Percentiles rank a stretch among this genome's conserved stretches.
Evolutionary conservation across 2,113 vertebrate species (phyloP).

Genomic region (Coregonus clupeaformis): DNA sequence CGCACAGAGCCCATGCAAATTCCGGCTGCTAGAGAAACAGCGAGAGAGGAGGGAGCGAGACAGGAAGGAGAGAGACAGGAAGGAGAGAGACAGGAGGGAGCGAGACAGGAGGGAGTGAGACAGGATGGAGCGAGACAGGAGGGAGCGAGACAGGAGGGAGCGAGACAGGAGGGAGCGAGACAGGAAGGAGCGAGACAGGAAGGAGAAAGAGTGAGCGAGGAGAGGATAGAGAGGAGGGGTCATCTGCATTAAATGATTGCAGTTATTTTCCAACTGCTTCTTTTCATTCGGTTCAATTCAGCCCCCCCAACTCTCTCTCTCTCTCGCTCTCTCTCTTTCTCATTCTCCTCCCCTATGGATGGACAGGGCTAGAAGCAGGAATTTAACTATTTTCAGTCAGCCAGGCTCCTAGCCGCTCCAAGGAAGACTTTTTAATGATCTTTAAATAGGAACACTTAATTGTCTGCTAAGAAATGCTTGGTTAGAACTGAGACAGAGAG

Average conservation of each 20-base stretch:
- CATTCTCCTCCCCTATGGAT: neutral
- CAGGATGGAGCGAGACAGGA: conserved; percentile 48
- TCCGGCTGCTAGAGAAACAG: too few species aligned
- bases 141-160: too few species aligned
- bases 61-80: too few species aligned
- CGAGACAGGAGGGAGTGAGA: too few species aligned
- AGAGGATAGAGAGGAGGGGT: conserved; percentile 55
- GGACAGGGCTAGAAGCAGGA: conserved; percentile 58
- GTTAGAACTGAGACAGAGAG: conserved; percentile 9
- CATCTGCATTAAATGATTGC: conserved; percentile 91
- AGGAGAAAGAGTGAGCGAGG: too few species aligned
- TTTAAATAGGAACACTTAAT: conserved; percentile 43
- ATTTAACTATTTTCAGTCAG: conserved; percentile 83
- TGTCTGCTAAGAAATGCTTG: conserved; percentile 33
- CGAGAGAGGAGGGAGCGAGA: conserved; percentile 48
- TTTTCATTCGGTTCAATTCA: conserved; percentile 86
- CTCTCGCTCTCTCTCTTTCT: neutral
- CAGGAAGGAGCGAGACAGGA: too few species aligned
- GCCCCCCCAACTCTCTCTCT: neutral
- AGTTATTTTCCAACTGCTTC: conserved; percentile 85
- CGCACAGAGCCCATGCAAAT: neutral
- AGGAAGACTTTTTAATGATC: conserved; percentile 47
- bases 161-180: conserved; percentile 51
- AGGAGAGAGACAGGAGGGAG: neutral
- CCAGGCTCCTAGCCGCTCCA: conserved; percentile 12